phyloP scores from a whole-genome alignment of 2,113 vertebrate genomes.

The Perccottus glenii region DNA sequence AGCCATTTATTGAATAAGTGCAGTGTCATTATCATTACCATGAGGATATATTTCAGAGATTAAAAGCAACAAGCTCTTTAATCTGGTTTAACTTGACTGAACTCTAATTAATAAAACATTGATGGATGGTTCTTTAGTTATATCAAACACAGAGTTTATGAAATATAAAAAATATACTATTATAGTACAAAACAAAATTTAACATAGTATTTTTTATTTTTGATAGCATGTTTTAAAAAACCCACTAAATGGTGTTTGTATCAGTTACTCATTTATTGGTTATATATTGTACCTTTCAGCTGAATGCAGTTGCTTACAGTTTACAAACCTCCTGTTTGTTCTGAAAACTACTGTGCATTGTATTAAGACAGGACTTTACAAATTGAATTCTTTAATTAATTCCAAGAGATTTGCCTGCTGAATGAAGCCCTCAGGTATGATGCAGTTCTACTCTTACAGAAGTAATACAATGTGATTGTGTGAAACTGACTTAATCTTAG shows the following conservation, averaged over 20 bases:
- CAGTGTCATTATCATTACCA: constrained; percentile 20
- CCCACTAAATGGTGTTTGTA: too few species aligned
- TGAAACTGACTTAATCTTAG: constrained; percentile 3
- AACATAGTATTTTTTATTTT: too few species aligned
- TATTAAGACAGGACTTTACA: background rate
- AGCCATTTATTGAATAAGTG: constrained; percentile 46
- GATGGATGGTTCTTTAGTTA: constrained; percentile 12
- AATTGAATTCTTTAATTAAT: background rate
- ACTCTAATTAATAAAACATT: constrained; percentile 40
- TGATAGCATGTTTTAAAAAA: too few species aligned
- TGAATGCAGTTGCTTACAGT: background rate
- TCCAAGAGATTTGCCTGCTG: background rate
- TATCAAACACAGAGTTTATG: background rate
- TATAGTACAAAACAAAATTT: too few species aligned
- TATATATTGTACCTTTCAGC: too few species aligned
- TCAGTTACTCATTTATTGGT: too few species aligned
- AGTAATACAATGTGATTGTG: background rate
- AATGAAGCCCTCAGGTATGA: background rate
- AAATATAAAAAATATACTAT: too few species aligned
- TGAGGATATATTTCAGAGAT: constrained; percentile 24
- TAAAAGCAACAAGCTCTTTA: constrained; percentile 30
- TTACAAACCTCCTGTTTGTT: background rate
- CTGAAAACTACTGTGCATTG: background rate
- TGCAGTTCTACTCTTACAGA: background rate
- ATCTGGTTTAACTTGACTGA: constrained; percentile 61